Percentiles rank a stretch among this genome's conserved stretches.
These are phyloP conservation scores for Lithobius niger DNA, from an alignment of 1,140 invertebrate genomes.

Conservation along the genomic window DNA sequence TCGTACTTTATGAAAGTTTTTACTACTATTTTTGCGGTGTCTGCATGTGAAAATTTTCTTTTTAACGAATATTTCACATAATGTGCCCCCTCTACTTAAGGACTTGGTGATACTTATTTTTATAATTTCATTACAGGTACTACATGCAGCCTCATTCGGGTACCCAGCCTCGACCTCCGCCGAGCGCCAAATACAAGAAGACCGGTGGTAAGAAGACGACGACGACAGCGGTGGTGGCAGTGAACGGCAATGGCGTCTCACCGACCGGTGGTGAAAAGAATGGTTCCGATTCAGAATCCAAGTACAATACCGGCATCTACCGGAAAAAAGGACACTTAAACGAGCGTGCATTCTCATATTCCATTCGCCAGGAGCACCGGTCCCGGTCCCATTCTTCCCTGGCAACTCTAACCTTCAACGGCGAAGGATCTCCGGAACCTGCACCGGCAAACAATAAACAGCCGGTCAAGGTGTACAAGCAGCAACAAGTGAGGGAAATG, in stretches of 20 bases:
- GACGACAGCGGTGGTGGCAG: conserved; percentile 8
- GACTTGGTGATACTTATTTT: too few species aligned
- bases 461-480: not conserved
- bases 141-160: not conserved
- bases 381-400: conserved; percentile 78
- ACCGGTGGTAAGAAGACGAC: conserved; percentile 12
- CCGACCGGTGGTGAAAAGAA: too few species aligned
- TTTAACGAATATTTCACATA: too few species aligned
- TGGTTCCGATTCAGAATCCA: too few species aligned
- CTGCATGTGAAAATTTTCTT: too few species aligned
- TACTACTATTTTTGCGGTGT: too few species aligned
- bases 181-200: conserved; percentile 21
- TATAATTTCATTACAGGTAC: not conserved
- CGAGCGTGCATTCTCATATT: conserved; percentile 84
- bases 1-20: too few species aligned
- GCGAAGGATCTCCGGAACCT: not conserved
- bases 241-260: too few species aligned
- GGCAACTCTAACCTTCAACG: conserved; percentile 60
- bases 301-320: conserved; percentile 74
- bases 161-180: conserved; percentile 9
- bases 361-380: conserved; percentile 79
- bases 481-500: not conserved
- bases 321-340: conserved; percentile 81
- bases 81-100: too few species aligned
- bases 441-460: not conserved